Base-by-base conservation (phyloP, 2,797 vertebrate species). In the Enteromius radiatus region DNA sequence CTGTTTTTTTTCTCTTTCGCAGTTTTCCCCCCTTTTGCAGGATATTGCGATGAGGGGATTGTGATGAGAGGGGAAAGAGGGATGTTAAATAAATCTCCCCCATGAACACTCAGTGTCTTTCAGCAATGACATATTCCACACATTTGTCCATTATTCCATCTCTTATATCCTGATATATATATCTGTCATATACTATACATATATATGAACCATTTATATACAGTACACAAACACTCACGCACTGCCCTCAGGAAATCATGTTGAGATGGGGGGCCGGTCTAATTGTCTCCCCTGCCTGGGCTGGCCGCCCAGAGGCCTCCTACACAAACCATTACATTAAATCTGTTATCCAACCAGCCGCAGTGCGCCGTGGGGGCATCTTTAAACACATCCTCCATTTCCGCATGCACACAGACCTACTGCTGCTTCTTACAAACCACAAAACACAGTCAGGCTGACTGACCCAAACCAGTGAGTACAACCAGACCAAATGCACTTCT, bases 1-100 rank as follows among this genome's bases (percentile, higher is more conserved):
- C 93, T 93, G 90, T 75, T 89, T 89, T 92, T 88, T 91, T 84
- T 43, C 67, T 47, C 26, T 47, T 26, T 61, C 4, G 47, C 14
- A 59, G 59, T 12, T 52, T 33, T 76, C 10, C 19, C 43, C 59
- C 49, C 31, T 56, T 84, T 70, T 70, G 71, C 79, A 78, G 86
- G 88, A 88, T 91, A 90, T 91, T 89, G 88, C 89, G 90, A 88
- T 86, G 84, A 83, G 47, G 84, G 84, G 81, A 80, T 80, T 88
- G 88, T 68, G 81, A 88, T 67, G 84, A 76, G 64, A 82, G 79
- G 84, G 28, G 79, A 84, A 41, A 80, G 80, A 71, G 63, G 76
- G 65, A 86, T 76, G 81, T 84, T 84, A 82, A 85, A 88, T 77
- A 61, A 87, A 87, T 82, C 81, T 84, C 83, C 87, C 79, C 81